These are phyloP conservation scores for Idaea straminata DNA, from an alignment of 2,888 invertebrate genomes.

Conservation along the genomic window DNA sequence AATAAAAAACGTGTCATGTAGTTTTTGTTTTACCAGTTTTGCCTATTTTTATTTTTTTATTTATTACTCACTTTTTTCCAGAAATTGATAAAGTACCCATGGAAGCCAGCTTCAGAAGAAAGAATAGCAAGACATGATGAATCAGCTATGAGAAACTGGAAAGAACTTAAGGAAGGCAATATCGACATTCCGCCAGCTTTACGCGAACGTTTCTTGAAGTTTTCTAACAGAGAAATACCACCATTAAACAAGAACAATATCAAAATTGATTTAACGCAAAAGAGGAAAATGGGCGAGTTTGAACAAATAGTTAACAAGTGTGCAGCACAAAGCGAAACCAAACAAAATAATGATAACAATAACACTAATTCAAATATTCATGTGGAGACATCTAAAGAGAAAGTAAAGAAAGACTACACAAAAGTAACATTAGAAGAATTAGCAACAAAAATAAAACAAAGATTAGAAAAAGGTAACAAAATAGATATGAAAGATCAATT, in stretches of 20 bases:
- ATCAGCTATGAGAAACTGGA: constrained; percentile 85
- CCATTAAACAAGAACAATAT: constrained; percentile 58
- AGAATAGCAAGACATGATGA: constrained; percentile 83
- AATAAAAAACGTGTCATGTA: too few species aligned
- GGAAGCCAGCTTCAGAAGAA: constrained; percentile 80
- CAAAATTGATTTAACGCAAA: constrained; percentile 53
- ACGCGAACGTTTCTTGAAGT: constrained; percentile 82
- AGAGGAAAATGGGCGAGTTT: constrained; percentile 66
- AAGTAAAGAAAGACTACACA: constrained; percentile 37
- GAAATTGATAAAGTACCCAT: constrained; percentile 84
- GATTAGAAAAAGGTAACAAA: constrained; percentile 52
- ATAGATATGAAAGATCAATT: constrained; percentile 59
- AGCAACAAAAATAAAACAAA: constrained; percentile 52
- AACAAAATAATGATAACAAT: background rate
- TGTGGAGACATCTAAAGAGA: constrained; percentile 15
- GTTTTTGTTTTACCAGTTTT: too few species aligned
- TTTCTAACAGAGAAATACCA: constrained; percentile 80
- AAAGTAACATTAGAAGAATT: constrained; percentile 63
- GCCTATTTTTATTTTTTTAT: too few species aligned
- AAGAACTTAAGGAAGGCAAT: constrained; percentile 78
- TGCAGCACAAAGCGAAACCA: constrained; percentile 45
- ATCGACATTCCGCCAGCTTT: constrained; percentile 71
- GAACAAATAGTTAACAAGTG: constrained; percentile 69
- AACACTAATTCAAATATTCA: constrained; percentile 6
- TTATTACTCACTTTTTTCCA: constrained; percentile 47